Base-by-base conservation (phyloP, 2,888 invertebrate species). In the Dichetophora obliterata region DNA sequence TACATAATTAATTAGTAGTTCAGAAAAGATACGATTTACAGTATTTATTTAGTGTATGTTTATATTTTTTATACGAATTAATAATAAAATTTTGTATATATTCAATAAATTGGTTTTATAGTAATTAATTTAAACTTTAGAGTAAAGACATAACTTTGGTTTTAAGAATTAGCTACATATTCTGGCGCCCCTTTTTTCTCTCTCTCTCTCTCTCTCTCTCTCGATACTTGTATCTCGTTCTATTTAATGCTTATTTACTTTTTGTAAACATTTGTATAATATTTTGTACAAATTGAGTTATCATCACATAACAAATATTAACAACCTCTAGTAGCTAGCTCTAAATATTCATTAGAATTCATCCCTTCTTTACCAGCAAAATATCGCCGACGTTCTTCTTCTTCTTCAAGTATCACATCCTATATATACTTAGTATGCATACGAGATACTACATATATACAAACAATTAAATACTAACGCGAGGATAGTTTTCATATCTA, bases 131-230 rank as follows among this genome's bases (percentile, higher is more conserved):
- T 71, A 57, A 74, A 34, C 34, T 27, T 65, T 74, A 31, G 63
- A 37, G 54, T 52, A 24, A 54, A 66, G 74, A 65, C 63, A 63
- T 22, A 63, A 63, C 74, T 74, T 74, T 74, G 74, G 74, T 74
- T 74, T 22, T 54, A 74, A 74, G 31, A 74, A 66, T 54, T 74
- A 65, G 52, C 66, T 66, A 74, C 22, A 43, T 61, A 24, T 34
- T 57, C 5, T 27, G 54, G 43, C 43, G 22, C 48, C 22, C 43
- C 37, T 3, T 37, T n/a, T 24, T 5, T 31, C 5, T 9, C 11
- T 19, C 27, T 16, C 34, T 57, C n/a, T 54, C 54, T 57, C 57
- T 19, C 9, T 19, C 54, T 54, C 22, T 22, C 54, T n/a, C 54
- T 54, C 54, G 5, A 3, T 54, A 2, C 5, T n/a, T 19, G 5